Conservation (phyloP, 2,797 vertebrate species). For the Cryptoblepharus egeriae region DNA sequence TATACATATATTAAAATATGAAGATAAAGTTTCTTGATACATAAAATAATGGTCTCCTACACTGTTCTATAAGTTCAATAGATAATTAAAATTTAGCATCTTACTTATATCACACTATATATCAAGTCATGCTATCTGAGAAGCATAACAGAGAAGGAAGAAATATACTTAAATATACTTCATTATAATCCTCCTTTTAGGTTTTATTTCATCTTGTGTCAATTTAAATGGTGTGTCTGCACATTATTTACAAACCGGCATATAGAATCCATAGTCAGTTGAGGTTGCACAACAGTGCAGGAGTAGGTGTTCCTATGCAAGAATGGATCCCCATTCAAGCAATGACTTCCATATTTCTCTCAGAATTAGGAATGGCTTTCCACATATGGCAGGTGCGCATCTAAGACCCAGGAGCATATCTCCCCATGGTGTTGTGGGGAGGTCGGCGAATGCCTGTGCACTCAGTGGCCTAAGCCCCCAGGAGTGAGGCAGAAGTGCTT, state of each 20-base stretch:
- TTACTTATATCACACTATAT: background rate
- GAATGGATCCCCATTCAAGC: background rate
- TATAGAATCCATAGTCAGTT: background rate
- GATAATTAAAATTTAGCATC: background rate
- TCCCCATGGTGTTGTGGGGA: no score
- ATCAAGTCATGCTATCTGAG: background rate
- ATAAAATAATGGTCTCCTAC: background rate
- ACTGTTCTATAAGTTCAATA: background rate
- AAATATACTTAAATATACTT: background rate
- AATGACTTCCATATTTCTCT: background rate
- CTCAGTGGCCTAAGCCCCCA: no score
- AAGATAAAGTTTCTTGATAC: background rate
- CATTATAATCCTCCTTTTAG: background rate
- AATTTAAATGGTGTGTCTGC: background rate
- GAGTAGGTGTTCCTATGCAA: background rate
- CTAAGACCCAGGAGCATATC: no score
- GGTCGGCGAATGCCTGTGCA: no score
- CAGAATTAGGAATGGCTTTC: background rate
- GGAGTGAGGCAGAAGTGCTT: no score
- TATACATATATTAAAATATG: background rate
- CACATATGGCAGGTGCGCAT: background rate
- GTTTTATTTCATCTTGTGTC: background rate
- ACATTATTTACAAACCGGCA: background rate
- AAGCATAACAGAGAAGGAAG: background rate
- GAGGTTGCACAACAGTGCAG: background rate